phyloP scores from a whole-genome alignment of 2,113 vertebrate species.

The Clinocottus analis region DNA sequence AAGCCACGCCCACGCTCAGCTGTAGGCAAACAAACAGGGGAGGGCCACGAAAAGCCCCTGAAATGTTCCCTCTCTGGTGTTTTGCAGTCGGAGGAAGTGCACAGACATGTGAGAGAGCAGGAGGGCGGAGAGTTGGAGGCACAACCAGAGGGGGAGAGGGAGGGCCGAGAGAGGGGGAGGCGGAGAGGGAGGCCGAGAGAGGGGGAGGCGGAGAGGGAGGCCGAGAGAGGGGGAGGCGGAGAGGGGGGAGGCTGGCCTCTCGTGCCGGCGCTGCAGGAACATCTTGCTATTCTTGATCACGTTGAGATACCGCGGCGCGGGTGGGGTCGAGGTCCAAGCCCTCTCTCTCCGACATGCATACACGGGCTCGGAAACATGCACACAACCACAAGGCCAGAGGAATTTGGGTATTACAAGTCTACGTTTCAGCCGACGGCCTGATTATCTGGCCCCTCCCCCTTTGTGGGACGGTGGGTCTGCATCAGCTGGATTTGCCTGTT shows the following conservation, averaged over 20 bases:
- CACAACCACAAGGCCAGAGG: neutral
- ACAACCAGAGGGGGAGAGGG: constrained; percentile 26
- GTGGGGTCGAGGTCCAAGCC: constrained; percentile 19
- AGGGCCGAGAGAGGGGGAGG: constrained; percentile 6
- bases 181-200: constrained; percentile 9
- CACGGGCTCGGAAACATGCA: constrained; percentile 5
- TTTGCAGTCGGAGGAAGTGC: constrained; percentile 33
- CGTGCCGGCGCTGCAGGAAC: constrained; percentile 1
- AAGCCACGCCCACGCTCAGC: constrained; percentile 41
- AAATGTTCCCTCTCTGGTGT: constrained; percentile 58
- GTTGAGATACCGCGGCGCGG: constrained; percentile 16
- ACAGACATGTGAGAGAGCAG: constrained; percentile 74
- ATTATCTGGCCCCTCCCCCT: neutral
- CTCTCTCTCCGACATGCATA: neutral
- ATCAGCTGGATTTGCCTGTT: constrained; percentile 63
- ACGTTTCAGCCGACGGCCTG: neutral
- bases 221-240: constrained; percentile 10
- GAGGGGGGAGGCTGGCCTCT: constrained; percentile 3
- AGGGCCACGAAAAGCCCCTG: constrained; percentile 71
- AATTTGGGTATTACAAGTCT: neutral
- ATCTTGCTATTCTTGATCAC: constrained; percentile 37
- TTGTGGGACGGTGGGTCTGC: constrained; percentile 21
- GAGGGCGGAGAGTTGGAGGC: constrained; percentile 46
- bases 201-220: constrained; percentile 1
- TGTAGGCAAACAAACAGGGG: constrained; percentile 73